A percentile compares a stretch with the other conserved stretches of the same genome.
Conservation (phyloP, 2,797 vertebrate genomes). For the Myiotriccus ornatus region DNA sequence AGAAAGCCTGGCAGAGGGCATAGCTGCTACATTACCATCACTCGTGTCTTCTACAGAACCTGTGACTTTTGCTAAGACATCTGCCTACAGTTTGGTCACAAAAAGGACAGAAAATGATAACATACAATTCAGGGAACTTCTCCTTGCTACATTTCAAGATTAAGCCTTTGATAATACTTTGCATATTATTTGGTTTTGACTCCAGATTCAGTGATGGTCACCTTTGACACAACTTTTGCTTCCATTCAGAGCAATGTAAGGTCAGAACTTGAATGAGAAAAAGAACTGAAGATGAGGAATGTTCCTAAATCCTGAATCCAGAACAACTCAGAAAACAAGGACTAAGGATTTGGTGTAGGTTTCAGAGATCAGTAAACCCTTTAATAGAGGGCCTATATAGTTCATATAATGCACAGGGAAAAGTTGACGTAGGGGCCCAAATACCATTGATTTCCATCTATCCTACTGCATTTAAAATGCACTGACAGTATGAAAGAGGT, state of each 20-base stretch:
- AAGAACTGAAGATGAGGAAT: background rate
- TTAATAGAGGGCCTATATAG: background rate
- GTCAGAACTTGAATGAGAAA: background rate
- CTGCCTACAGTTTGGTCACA: background rate
- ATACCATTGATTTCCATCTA: background rate
- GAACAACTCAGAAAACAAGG: background rate
- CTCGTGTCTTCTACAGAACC: background rate
- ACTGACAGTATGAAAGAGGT: background rate
- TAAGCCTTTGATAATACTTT: background rate
- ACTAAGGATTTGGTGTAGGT: background rate
- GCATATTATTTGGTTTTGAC: background rate
- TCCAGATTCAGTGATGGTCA: background rate
- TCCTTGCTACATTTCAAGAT: background rate
- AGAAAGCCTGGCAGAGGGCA: background rate
- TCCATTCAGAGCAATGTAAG: background rate
- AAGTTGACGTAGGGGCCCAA: background rate
- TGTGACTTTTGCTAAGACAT: background rate
- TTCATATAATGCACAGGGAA: background rate
- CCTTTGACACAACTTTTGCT: background rate
- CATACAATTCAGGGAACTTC: background rate
- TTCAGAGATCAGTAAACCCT: background rate
- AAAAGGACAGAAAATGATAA: background rate
- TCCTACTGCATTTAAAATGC: background rate
- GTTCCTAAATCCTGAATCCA: background rate
- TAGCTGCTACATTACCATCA: background rate